These are phyloP conservation scores for Falco columbarius DNA, from an alignment of 2,797 vertebrate species.

Conservation along the genomic window DNA sequence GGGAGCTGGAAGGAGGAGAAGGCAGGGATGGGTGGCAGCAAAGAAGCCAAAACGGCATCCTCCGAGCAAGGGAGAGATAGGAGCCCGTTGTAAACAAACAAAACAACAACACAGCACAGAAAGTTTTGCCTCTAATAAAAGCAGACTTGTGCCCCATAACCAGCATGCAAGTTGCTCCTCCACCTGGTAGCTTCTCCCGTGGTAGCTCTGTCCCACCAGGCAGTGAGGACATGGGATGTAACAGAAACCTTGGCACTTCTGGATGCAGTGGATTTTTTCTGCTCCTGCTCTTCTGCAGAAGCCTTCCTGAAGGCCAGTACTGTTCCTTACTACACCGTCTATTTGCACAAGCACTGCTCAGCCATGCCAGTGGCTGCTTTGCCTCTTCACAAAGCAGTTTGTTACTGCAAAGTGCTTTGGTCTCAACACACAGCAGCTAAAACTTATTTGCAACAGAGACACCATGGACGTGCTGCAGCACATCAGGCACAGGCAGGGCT, in stretches of 20 bases:
- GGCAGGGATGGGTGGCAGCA: too few species aligned
- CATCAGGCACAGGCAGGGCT: neutral
- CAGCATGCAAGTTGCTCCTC: neutral
- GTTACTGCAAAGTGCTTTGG: neutral
- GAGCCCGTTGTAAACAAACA: neutral
- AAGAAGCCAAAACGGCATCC: neutral
- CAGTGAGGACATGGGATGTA: neutral
- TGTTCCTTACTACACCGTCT: neutral
- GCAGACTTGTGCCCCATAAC: neutral
- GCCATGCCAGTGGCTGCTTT: neutral
- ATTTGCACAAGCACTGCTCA: neutral
- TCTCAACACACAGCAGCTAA: neutral
- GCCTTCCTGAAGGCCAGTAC: neutral
- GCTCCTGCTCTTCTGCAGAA: neutral
- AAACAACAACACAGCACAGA: neutral
- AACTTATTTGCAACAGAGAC: too few species aligned
- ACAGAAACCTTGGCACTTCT: neutral
- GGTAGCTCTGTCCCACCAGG: neutral
- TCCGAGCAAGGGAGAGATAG: neutral
- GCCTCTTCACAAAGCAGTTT: neutral
- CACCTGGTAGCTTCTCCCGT: neutral
- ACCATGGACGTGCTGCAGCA: accelerated
- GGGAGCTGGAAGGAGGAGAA: neutral
- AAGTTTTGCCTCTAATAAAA: neutral
- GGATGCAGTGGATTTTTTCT: neutral